Base-by-base conservation (phyloP, 2,797 vertebrate genomes). In the Gallinago solitaria region DNA sequence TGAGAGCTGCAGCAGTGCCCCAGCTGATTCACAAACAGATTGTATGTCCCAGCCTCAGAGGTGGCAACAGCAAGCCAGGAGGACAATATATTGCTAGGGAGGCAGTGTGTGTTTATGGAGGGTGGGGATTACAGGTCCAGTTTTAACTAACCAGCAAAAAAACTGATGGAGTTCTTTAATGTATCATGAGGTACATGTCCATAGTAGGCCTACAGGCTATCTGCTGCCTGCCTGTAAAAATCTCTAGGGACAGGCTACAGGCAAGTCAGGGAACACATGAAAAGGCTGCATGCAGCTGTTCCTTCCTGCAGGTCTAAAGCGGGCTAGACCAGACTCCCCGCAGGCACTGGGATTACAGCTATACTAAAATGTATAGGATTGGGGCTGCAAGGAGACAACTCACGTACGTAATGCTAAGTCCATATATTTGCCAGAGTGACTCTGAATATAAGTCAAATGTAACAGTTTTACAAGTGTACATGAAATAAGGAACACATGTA, bases 341-440 rank as follows among this genome's bases (percentile, higher is more conserved):
- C 35, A 56, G 60, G 45, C 43, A 47, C n/a, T n/a, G 68, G 39
- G 37, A 81, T 56, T 77, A 33, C 39, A 76, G 81, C 45, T 87
- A 33, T 39, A 30, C 45, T 25, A 21, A n/a, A 89, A 32, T 41
- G 78, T n/a, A 21, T 0, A 59, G 16, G 27, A 61, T 2, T 75
- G 16, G 35, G 59, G 12, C 56, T 73, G 70, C 69, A 57, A 61
- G 77, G 27, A 61, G 39, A 77, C 64, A 78, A 12, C 17, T 81
- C 37, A 4, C 8, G 3, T 75, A 54, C 0, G 0, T 78, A 68
- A 60, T 0, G 1, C 6, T 21, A 30, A 47, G 33, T 50, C 53
- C 16, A 9, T 33, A 3, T 39, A 30, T 84, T 84, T 87, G 37
- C 32, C 50, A 35, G 54, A 82, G 25, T 59, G 9, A 28, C 51